Percentiles rank a stretch among this genome's conserved stretches.
Conservation (phyloP, 1,140 invertebrate genomes). For the Brachionus calyciflorus region DNA sequence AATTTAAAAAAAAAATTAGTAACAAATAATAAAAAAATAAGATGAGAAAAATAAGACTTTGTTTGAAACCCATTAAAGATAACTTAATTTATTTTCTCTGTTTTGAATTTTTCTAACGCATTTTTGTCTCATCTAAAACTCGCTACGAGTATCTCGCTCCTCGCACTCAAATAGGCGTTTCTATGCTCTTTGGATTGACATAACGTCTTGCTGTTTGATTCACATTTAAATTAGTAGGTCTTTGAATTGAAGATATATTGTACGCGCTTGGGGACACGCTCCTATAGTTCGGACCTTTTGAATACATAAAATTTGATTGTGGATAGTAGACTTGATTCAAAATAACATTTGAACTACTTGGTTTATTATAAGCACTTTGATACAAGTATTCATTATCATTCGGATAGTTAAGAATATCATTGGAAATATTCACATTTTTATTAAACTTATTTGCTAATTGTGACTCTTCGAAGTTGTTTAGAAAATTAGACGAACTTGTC, state of each 20-base stretch:
- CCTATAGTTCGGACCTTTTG: too few species aligned
- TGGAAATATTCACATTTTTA: neutral
- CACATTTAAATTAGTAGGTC: neutral
- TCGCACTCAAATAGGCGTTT: slow-evolving; percentile 42
- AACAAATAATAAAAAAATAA: too few species aligned
- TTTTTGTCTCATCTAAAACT: too few species aligned
- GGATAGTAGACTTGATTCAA: too few species aligned
- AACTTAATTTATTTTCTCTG: too few species aligned
- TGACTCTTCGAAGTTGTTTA: neutral
- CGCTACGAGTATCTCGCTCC: too few species aligned
- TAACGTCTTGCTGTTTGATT: slow-evolving; percentile 20
- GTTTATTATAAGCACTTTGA: neutral
- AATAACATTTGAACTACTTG: neutral
- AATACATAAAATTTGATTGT: neutral
- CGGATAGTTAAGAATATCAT: neutral
- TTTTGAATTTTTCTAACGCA: too few species aligned
- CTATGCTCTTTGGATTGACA: slow-evolving; percentile 30
- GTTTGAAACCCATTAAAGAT: too few species aligned
- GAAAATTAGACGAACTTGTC: neutral
- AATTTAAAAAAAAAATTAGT: slow-evolving; percentile 15
- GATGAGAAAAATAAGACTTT: too few species aligned
- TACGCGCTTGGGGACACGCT: neutral
- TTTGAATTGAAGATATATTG: neutral
- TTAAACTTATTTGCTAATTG: neutral
- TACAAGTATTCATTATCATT: neutral